A percentile compares a stretch with the other conserved stretches of the same genome.
Evolutionary conservation across 2,888 invertebrate genomes (phyloP).

Genomic region (Girardia tigrina): DNA sequence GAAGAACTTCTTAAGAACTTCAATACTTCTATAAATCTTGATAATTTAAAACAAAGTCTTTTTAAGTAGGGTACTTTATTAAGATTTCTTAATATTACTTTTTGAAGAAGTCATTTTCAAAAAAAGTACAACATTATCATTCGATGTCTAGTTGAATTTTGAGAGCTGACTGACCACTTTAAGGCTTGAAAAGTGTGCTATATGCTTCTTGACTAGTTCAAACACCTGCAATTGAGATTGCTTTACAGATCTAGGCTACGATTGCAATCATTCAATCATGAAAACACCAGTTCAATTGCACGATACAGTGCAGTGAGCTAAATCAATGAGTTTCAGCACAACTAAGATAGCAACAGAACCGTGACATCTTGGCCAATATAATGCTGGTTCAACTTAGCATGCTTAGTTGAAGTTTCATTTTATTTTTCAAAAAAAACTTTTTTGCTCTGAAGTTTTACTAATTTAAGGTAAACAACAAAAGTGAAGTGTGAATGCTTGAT

Average conservation of each 20-base stretch:
- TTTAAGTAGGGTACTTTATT: no score
- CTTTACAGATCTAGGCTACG: constrained; percentile 5
- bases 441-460: neutral
- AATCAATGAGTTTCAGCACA: constrained; percentile 20
- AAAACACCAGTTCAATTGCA: constrained; percentile 23
- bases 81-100: no score
- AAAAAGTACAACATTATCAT: no score
- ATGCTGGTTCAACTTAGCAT: constrained; percentile 13
- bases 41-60: no score
- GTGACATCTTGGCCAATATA: constrained; percentile 4
- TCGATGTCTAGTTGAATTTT: neutral
- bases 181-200: neutral
- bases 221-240: constrained; percentile 7
- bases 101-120: no score
- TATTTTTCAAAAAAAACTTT: neutral
- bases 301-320: constrained; percentile 23
- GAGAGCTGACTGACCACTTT: neutral
- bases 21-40: no score
- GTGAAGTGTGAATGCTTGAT: neutral
- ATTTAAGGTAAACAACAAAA: neutral
- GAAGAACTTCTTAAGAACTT: no score
- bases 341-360: constrained; percentile 9
- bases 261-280: neutral
- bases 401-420: neutral
- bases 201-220: neutral